A percentile compares a stretch with the other conserved stretches of the same genome.
Conservation (phyloP, 2,888 invertebrate species). For the Boloria selene region DNA sequence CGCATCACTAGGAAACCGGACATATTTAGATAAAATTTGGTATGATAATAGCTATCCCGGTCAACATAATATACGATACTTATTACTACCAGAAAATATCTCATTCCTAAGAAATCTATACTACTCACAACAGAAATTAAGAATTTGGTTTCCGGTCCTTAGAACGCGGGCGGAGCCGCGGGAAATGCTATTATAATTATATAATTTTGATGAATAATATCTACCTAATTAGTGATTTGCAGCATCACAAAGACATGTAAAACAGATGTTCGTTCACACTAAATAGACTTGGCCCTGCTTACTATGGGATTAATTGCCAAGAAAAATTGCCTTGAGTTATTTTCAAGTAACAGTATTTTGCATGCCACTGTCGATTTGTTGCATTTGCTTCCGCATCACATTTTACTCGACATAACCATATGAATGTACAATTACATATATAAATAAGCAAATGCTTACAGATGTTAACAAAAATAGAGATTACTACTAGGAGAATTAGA, state of each 20-base stretch:
- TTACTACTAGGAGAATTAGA: too few relatives aligned
- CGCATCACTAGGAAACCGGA: too few relatives aligned
- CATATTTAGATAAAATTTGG: too few relatives aligned
- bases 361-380: slow-evolving; percentile 4
- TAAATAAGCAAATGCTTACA: not conserved
- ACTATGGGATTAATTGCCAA: slow-evolving; percentile 7
- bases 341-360: slow-evolving; percentile 13
- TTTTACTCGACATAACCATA: not conserved
- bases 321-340: slow-evolving; percentile 20
- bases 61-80: too few relatives aligned
- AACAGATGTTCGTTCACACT: slow-evolving; percentile 12
- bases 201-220: not conserved
- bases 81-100: too few relatives aligned
- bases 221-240: slow-evolving; percentile 8
- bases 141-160: too few relatives aligned
- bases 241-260: not conserved
- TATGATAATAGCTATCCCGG: too few relatives aligned
- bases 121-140: too few relatives aligned
- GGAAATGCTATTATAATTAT: too few relatives aligned
- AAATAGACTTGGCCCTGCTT: slow-evolving; percentile 15
- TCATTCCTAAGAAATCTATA: too few relatives aligned
- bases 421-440: slow-evolving; percentile 1
- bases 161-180: too few relatives aligned
- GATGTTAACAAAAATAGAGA: too few relatives aligned
- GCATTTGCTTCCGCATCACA: slow-evolving; percentile 1